A percentile compares a stretch with the other conserved stretches of the same genome.
Conservation (phyloP, 2,113 vertebrate species). For the Arvicanthis niloticus region DNA sequence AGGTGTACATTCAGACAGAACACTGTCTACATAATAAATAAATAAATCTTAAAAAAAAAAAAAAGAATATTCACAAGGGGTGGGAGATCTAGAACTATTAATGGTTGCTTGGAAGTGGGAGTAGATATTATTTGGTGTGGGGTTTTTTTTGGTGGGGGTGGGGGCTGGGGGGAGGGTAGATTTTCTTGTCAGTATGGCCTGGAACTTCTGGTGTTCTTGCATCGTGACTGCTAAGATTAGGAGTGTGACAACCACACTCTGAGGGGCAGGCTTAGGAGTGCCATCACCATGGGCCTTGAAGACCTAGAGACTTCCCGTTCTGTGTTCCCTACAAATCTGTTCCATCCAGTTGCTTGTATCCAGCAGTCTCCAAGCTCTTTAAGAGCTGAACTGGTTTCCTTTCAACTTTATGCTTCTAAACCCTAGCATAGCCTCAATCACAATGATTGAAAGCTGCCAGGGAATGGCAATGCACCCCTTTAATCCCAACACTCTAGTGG, state of each 20-base stretch:
- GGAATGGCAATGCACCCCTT: neutral
- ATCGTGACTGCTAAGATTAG: neutral
- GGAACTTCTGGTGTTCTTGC: neutral
- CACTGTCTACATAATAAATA: no score
- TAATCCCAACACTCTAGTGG: neutral
- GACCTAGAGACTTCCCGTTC: neutral
- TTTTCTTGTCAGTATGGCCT: neutral
- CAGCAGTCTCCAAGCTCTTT: neutral
- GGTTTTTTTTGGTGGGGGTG: no score
- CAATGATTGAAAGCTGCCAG: neutral
- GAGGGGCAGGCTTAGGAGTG: neutral
- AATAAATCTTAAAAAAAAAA: no score
- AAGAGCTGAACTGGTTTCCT: neutral
- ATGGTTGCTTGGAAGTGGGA: neutral
- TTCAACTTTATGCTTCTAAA: conserved; percentile 25
- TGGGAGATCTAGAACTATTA: neutral
- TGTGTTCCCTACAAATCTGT: neutral
- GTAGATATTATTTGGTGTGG: neutral
- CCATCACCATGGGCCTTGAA: neutral
- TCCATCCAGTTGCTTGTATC: neutral
- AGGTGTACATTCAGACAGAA: no score
- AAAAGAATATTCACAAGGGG: neutral
- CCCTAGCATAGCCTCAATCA: neutral
- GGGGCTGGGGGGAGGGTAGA: neutral
- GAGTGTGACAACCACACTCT: neutral